phyloP scores from a whole-genome alignment of 2,113 vertebrate genomes.

The Hypomesus transpacificus region DNA sequence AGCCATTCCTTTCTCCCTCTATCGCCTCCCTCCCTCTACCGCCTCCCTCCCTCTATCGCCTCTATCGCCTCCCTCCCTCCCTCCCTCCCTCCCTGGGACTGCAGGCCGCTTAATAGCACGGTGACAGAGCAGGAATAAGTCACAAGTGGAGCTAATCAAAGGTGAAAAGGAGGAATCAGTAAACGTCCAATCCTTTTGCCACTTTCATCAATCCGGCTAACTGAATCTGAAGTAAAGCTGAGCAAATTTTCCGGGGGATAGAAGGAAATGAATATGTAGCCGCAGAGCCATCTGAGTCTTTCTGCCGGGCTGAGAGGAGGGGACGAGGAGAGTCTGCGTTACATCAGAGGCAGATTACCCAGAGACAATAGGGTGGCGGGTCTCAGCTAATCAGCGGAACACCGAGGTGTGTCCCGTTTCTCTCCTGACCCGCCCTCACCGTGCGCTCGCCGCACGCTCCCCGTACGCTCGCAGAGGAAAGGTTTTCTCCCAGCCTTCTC shows the following conservation, averaged over 20 bases:
- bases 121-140: constrained; percentile 86
- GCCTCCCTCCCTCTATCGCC: constrained; percentile 19
- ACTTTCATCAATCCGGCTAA: constrained; percentile 99
- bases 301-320: constrained; percentile 65
- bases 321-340: constrained; percentile 85
- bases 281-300: constrained; percentile 76
- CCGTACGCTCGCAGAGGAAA: constrained; percentile 52
- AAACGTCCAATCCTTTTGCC: constrained; percentile 94
- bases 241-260: constrained; percentile 80
- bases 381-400: constrained; percentile 83
- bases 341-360: constrained; percentile 80
- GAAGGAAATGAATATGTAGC: constrained; percentile 98
- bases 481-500: constrained; percentile 73
- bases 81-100: constrained; percentile 65
- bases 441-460: constrained; percentile 60
- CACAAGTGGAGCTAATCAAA: constrained; percentile 95
- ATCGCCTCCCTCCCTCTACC: constrained; percentile 12
- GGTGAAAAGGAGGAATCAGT: constrained; percentile 99
- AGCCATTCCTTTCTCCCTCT: constrained; percentile 4
- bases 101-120: constrained; percentile 76
- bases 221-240: constrained; percentile 89
- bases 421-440: constrained; percentile 27
- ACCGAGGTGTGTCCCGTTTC: constrained; percentile 72
- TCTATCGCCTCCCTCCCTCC: constrained; percentile 52
- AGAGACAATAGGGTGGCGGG: constrained; percentile 80